phyloP scores from a whole-genome alignment of 2,113 vertebrate species.

The Junco hyemalis region DNA sequence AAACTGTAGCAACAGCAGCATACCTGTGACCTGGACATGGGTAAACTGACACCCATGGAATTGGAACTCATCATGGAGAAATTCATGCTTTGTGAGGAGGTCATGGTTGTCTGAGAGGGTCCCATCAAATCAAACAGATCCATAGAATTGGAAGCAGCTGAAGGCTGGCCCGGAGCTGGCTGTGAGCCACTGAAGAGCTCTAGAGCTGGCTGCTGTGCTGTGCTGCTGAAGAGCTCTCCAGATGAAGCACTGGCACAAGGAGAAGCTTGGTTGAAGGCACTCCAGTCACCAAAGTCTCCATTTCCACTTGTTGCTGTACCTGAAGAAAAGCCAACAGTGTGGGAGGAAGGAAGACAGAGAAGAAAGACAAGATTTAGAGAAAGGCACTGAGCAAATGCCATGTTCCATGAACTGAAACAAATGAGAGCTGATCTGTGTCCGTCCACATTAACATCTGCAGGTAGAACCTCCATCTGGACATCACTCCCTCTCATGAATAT shows the following conservation, averaged over 20 bases:
- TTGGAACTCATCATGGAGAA: constrained; percentile 87
- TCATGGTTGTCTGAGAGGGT: constrained; percentile 84
- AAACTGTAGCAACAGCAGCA: not conserved
- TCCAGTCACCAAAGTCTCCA: constrained; percentile 96
- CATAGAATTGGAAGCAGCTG: constrained; percentile 72
- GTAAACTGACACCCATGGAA: constrained; percentile 78
- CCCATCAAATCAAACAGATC: constrained; percentile 93
- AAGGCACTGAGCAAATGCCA: constrained; percentile 50
- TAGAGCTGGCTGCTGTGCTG: constrained; percentile 68
- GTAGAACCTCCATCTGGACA: constrained; percentile 86
- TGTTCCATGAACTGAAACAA: constrained; percentile 78
- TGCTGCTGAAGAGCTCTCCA: constrained; percentile 68
- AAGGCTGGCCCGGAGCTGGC: constrained; percentile 51
- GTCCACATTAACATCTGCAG: constrained; percentile 88
- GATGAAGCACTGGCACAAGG: constrained; percentile 70
- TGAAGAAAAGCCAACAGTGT: constrained; percentile 6
- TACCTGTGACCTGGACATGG: constrained; percentile 90
- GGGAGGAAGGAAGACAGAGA: not conserved
- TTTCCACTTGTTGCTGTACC: constrained; percentile 80
- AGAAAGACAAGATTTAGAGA: constrained; percentile 32
- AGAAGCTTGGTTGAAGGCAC: constrained; percentile 87
- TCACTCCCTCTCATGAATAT: constrained; percentile 84
- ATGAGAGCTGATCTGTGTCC: constrained; percentile 85
- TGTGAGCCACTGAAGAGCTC: constrained; percentile 62
- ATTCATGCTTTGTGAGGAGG: constrained; percentile 91